A percentile compares a stretch with the other conserved stretches of the same genome.
phyloP scores from a whole-genome alignment of 2,113 vertebrate genomes.

The Cynopterus brachyotis region DNA sequence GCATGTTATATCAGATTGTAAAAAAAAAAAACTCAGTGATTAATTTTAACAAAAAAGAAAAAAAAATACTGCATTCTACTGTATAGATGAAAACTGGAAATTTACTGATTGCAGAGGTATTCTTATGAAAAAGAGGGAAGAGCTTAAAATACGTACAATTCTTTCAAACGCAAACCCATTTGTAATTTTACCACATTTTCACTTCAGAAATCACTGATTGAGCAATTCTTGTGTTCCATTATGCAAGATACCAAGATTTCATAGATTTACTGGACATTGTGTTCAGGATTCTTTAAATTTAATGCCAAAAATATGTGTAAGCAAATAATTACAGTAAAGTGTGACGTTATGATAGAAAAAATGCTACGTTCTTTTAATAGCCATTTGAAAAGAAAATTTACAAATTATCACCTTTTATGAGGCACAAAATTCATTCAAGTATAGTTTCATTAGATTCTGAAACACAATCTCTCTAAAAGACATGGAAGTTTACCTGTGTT shows the following conservation, averaged over 20 bases:
- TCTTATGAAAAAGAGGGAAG: background rate
- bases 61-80: background rate
- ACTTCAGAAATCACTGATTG: constrained; percentile 21
- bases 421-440: background rate
- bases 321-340: background rate
- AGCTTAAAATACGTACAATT: background rate
- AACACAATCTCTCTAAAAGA: background rate
- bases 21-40: background rate
- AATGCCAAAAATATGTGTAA: background rate
- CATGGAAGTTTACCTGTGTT: constrained; percentile 78
- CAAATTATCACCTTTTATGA: background rate
- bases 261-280: background rate
- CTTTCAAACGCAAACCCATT: constrained; percentile 20
- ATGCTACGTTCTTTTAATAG: background rate
- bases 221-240: background rate
- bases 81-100: background rate
- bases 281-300: background rate
- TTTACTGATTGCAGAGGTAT: background rate
- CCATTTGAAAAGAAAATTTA: constrained; percentile 3
- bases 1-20: background rate
- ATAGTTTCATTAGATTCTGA: background rate
- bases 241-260: background rate
- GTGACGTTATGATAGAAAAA: background rate
- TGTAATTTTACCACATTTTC: constrained; percentile 25
- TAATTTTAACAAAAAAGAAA: background rate